Percentiles rank a stretch among this genome's conserved stretches.
phyloP scores from a whole-genome alignment of 2,113 vertebrate species.

The Hippocampus barbouri region DNA sequence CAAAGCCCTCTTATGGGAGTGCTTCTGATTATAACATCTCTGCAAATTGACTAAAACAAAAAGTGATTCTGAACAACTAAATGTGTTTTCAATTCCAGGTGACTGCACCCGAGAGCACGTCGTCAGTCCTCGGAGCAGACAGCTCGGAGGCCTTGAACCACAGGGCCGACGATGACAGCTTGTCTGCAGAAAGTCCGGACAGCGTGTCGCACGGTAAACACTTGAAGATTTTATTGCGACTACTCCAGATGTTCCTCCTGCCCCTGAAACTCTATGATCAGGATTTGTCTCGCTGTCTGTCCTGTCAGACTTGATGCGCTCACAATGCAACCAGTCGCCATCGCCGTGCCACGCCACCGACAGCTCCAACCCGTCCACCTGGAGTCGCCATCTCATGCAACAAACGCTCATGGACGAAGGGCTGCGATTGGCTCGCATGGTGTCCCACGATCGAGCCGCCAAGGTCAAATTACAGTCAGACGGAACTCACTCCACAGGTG shows the following conservation, averaged over 20 bases:
- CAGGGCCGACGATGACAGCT: constrained; percentile 81
- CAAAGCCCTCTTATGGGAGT: not conserved
- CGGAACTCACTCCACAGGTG: constrained; percentile 82
- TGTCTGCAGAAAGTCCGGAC: constrained; percentile 87
- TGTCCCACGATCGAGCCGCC: constrained; percentile 83
- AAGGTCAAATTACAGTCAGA: constrained; percentile 83
- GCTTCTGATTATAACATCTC: not conserved
- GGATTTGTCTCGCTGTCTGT: constrained; percentile 49
- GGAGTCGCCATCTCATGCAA: constrained; percentile 94
- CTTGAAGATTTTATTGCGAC: not conserved
- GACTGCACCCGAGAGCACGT: constrained; percentile 57
- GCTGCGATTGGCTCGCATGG: constrained; percentile 90
- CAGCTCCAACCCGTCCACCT: constrained; percentile 78
- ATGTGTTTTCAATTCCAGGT: constrained; percentile 38
- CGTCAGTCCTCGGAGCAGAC: constrained; percentile 57
- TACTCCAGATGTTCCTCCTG: constrained; percentile 5
- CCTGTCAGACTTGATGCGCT: constrained; percentile 64
- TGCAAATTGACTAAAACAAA: not conserved
- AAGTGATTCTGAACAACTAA: constrained; percentile 13
- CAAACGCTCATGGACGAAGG: constrained; percentile 97
- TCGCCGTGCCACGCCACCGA: constrained; percentile 78
- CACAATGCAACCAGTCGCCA: constrained; percentile 72
- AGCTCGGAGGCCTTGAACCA: constrained; percentile 63
- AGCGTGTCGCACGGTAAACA: constrained; percentile 81
- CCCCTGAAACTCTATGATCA: constrained; percentile 10